Evolutionary conservation across 2,113 vertebrate species (phyloP).

Genomic region (Myanophis thanlyinensis): DNA sequence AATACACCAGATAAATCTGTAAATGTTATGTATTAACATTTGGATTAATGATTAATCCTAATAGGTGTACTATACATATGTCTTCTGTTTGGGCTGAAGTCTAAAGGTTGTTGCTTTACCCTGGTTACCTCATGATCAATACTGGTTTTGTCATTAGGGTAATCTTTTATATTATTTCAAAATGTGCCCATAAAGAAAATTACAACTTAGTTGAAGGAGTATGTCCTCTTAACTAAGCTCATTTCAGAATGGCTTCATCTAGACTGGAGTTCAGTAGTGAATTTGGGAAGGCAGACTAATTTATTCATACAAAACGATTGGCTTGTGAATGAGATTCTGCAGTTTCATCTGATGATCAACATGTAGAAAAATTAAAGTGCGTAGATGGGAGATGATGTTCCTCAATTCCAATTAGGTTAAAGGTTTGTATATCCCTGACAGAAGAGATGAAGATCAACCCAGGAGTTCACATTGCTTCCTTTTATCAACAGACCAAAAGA

Average conservation of each 20-base stretch:
- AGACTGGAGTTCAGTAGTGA: neutral
- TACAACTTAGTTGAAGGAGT: neutral
- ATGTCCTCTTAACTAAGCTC: neutral
- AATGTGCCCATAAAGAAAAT: neutral
- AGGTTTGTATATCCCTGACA: neutral
- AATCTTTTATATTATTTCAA: neutral
- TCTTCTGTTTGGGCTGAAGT: neutral
- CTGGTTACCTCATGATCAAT: neutral
- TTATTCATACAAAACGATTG: neutral
- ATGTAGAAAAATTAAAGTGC: neutral
- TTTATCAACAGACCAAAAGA: neutral
- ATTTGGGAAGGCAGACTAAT: neutral
- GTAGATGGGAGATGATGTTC: neutral
- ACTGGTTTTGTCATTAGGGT: neutral
- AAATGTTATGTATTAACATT: neutral
- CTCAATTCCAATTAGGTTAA: neutral
- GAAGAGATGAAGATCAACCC: neutral
- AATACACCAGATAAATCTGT: neutral
- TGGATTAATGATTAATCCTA: neutral
- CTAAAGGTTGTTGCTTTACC: slow-evolving; percentile 13
- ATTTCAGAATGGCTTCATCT: neutral
- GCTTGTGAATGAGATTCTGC: neutral
- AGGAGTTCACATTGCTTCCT: neutral
- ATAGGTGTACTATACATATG: neutral
- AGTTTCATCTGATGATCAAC: neutral